These are phyloP conservation scores for Microcebus ravelobensis DNA, from an alignment of 2,113 vertebrate genomes.

Conservation along the genomic window DNA sequence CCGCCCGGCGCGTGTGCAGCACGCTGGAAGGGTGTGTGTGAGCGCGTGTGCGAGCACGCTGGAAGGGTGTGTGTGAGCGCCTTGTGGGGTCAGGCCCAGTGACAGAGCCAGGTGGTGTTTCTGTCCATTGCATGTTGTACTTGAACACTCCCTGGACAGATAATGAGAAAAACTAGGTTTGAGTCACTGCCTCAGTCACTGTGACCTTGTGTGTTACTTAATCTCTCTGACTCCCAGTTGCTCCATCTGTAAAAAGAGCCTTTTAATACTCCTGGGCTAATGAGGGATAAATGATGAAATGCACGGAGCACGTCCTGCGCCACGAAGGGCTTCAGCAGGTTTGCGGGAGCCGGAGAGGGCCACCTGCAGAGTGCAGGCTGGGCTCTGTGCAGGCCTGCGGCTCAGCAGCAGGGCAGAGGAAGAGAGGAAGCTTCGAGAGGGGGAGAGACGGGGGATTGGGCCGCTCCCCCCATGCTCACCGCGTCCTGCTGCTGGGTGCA, in stretches of 20 bases:
- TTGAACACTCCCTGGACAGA: background rate
- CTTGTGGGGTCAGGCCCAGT: background rate
- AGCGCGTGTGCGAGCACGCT: too few species aligned
- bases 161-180: background rate
- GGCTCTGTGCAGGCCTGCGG: background rate
- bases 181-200: background rate
- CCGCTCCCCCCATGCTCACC: background rate
- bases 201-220: background rate
- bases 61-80: background rate
- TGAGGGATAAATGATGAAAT: background rate
- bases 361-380: accelerated
- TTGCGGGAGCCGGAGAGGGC: background rate
- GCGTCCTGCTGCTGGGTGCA: background rate
- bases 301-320: background rate
- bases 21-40: too few species aligned
- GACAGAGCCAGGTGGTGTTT: background rate
- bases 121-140: background rate
- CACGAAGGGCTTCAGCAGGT: background rate
- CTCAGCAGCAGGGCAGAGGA: background rate
- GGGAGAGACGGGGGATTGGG: background rate
- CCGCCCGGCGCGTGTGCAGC: too few species aligned
- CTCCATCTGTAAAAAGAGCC: background rate
- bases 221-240: background rate
- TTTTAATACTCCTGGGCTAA: background rate
- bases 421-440: background rate